Evolutionary conservation across 2,888 invertebrate genomes (phyloP), one percentile per base, ranked within the genome.

Genomic region (Luperina testacea): DNA sequence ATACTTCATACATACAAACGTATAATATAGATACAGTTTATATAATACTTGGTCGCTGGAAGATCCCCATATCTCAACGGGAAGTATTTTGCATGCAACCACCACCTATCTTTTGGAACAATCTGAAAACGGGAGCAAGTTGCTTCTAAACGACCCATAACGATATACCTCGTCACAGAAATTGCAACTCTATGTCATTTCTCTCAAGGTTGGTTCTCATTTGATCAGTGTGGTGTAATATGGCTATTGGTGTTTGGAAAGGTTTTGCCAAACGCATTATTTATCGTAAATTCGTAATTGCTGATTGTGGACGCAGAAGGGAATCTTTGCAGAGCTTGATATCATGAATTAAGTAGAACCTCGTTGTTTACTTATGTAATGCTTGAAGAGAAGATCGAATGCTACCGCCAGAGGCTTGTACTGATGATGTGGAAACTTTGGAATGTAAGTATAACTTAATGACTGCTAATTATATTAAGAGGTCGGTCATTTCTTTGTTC

Each of bases 31-130:
- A 73, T 67, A 75, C 72, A 59, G 32, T 92, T 94, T 93, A 95
- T 95, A 95, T 95, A 95, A 95, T 94, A 94, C 94, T 94, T 92
- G 92, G 93, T 87, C 89, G 84, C 89, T 91, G 93, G 94, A 94
- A 94, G 94, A 94, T 94, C 93, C 93, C 94, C 96, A 96, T 96
- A 96, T 96, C 96, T 95, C 94, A 94, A 94, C 93, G 93, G 96
- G 96, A 96, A 96, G 96, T 95, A 94, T 95, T 96, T 95, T 95
- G 95, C 96, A 96, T 96, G 95, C 95, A 92, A 92, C 94, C 91
- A 93, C 94, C 92, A 95, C 93, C 93, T 95, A 96, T 96, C 96
- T 96, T 95, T 94, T 94, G 93, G 93, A 94, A 94, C 94, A 94
- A 96, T 96, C 96, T 94, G 91, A 88, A 95, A 96, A 96, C 92